Evolutionary conservation across 1,140 invertebrate genomes (phyloP).

Genomic region (Lutraria rhynchaena): DNA sequence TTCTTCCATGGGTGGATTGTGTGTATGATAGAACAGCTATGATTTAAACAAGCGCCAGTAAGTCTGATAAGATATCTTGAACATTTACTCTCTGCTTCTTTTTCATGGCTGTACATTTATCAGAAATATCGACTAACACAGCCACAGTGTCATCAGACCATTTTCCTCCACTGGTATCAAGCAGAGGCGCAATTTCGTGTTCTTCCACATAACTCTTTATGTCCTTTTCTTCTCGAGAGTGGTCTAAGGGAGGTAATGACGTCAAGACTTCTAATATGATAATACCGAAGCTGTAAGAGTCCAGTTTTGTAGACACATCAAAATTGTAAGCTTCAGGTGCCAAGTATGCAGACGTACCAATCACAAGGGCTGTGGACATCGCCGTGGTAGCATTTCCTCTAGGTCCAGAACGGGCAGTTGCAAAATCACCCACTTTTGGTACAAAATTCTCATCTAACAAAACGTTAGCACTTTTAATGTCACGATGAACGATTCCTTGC

Average conservation of each 20-base stretch:
- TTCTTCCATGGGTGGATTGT: too few species aligned
- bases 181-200: constrained; percentile 46
- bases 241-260: constrained; percentile 67
- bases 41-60: too few species aligned
- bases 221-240: constrained; percentile 67
- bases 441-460: constrained; percentile 86
- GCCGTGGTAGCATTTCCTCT: constrained; percentile 74
- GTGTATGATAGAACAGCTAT: background rate
- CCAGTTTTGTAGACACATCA: constrained; percentile 88
- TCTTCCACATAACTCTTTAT: constrained; percentile 67
- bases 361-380: constrained; percentile 83
- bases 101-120: constrained; percentile 59
- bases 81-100: constrained; percentile 66
- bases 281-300: constrained; percentile 90
- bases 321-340: constrained; percentile 87
- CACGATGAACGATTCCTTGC: constrained; percentile 87
- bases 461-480: constrained; percentile 91
- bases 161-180: constrained; percentile 58
- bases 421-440: constrained; percentile 90
- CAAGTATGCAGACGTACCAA: constrained; percentile 90
- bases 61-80: constrained; percentile 64
- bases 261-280: constrained; percentile 80
- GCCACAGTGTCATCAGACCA: constrained; percentile 64
- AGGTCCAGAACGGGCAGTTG: constrained; percentile 85
- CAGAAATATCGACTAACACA: constrained; percentile 59